These are phyloP conservation scores for Porphyrio hochstetteri DNA, from an alignment of 2,113 vertebrate species.

Conservation along the genomic window DNA sequence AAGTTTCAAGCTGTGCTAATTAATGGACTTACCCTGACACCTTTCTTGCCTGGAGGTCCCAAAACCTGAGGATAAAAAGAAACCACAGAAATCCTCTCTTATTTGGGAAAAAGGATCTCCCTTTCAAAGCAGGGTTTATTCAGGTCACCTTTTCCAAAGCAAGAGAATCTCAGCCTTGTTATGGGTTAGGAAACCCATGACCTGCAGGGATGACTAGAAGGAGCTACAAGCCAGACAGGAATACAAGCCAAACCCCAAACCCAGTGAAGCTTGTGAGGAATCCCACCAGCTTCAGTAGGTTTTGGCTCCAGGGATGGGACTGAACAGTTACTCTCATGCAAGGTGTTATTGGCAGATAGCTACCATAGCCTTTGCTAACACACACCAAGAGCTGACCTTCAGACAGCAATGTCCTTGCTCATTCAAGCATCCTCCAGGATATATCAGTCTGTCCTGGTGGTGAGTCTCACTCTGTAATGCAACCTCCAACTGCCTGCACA, in stretches of 20 bases:
- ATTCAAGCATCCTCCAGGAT: not conserved
- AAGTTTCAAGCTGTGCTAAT: not conserved
- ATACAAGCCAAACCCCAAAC: not conserved
- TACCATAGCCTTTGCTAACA: not conserved
- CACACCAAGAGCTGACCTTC: not conserved
- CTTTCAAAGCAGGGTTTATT: not conserved
- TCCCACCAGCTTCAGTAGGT: not conserved
- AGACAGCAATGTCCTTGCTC: not conserved
- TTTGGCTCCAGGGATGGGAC: not conserved
- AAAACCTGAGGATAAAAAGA: constrained; percentile 75
- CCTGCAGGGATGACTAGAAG: not conserved
- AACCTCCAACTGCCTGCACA: not conserved
- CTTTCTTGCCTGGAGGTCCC: constrained; percentile 87
- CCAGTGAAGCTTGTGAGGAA: not conserved
- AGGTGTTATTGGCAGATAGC: not conserved
- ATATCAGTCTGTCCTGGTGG: not conserved
- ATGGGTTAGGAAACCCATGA: not conserved
- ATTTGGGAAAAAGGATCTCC: not conserved
- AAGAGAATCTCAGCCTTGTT: not conserved
- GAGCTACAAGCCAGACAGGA: not conserved
- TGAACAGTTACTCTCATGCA: not conserved
- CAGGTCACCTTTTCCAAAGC: not conserved
- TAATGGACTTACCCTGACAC: constrained; percentile 79
- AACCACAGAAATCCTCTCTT: not conserved
- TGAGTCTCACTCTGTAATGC: not conserved